Evolutionary conservation across 2,888 invertebrate genomes (phyloP), one percentile per base, ranked within the genome.

Genomic region (Isoperla grammatica): DNA sequence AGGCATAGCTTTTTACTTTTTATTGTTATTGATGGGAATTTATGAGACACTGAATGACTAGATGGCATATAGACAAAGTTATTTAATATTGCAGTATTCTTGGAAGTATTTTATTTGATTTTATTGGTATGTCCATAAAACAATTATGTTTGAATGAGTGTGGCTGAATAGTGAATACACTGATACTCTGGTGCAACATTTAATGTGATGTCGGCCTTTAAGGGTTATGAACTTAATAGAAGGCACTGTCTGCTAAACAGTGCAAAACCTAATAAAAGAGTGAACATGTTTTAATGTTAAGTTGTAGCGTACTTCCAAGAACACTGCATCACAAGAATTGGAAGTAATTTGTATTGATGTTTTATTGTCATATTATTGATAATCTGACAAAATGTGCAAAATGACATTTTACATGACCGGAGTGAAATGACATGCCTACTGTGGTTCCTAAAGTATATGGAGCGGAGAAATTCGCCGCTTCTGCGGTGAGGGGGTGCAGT

Each of bases 381-480:
- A 54, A 45, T 49, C 39, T 60, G 53, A 54, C 53, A 49, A 29
- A 20, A 60, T 29, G 46, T 17, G 8, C 29, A 8, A 29, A 29
- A 29, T 29, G 29, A 15, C 39, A 20, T 37, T 53, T 53, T 20
- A 53, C 53, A 53, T 39, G 53, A 53, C 39, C n/a, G 12, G 29
- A 29, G 49, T 49, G 23, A 29, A 46, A 29, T 29, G 49, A 49
- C 49, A 49, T 62, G 56, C 60, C 60, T 60, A 56, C 55, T 40
- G 57, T 58, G 62, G 60, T 63, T 60, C 60, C 62, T 60, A 61
- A 45, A 29, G 29, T 20, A 19, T 53, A 35, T 53, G 53, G 53
- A 37, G 37, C 37, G 15, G 39, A 19, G n/a, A n/a, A n/a, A n/a
- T n/a, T n/a, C n/a, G n/a, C n/a, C n/a, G n/a, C n/a, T n/a, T n/a